phyloP scores from a whole-genome alignment of 2,888 invertebrate genomes.

The Thecocarcelia acutangulata region DNA sequence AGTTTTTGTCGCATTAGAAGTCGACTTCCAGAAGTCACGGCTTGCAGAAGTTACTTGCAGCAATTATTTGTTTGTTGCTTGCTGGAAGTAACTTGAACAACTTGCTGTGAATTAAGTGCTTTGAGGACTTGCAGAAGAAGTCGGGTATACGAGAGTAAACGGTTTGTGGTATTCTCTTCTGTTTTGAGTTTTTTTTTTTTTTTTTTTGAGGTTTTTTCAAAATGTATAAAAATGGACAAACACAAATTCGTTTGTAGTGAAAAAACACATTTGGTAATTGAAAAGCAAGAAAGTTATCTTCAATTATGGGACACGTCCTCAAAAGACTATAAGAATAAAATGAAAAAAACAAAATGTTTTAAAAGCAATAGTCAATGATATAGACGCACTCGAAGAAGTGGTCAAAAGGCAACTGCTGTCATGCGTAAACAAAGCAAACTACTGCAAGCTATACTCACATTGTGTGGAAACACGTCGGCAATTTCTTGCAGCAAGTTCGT shows the following conservation, averaged over 20 bases:
- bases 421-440: neutral
- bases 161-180: slow-evolving; percentile 4
- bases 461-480: slow-evolving; percentile 38
- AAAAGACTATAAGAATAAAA: neutral
- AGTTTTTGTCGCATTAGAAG: too few species aligned
- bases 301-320: neutral
- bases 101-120: slow-evolving; percentile 19
- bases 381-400: too few species aligned
- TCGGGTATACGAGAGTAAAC: neutral
- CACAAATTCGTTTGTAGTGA: too few species aligned
- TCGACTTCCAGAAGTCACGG: slow-evolving; percentile 65
- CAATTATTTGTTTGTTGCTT: slow-evolving; percentile 58
- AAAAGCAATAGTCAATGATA: too few species aligned
- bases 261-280: neutral
- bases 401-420: neutral
- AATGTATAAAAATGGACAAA: too few species aligned
- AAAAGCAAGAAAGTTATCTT: neutral
- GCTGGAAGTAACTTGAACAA: slow-evolving; percentile 7
- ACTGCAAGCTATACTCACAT: slow-evolving; percentile 6
- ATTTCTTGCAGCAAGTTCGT: slow-evolving; percentile 44
- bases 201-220: too few species aligned
- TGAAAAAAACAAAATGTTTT: neutral
- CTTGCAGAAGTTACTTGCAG: slow-evolving; percentile 66
- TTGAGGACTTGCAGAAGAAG: slow-evolving; percentile 10
- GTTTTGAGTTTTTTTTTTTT: too few species aligned